Conservation (phyloP, 2,113 vertebrate genomes). For the Protobothrops flavoviridis region DNA sequence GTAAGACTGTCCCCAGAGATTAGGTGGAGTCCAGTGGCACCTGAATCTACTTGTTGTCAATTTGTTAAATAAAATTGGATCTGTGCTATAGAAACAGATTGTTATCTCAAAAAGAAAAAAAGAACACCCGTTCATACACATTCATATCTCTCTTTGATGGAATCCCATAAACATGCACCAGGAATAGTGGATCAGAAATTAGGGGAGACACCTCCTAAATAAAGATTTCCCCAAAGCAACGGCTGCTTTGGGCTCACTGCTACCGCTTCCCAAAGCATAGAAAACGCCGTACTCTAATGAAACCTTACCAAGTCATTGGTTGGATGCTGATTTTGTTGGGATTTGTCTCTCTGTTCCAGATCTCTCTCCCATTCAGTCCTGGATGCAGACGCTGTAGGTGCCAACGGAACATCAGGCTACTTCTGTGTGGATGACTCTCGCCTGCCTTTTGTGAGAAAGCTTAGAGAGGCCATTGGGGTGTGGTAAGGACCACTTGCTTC, state of each 20-base stretch:
- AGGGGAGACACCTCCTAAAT: background rate
- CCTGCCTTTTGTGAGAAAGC: conserved; percentile 76
- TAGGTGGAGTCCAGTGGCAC: background rate
- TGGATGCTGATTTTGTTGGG: background rate
- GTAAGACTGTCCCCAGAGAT: background rate
- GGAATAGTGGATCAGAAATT: background rate
- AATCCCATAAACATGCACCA: background rate
- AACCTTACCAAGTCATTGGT: background rate
- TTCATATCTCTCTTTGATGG: background rate
- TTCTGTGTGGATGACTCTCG: conserved; percentile 82
- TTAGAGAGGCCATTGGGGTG: conserved; percentile 79
- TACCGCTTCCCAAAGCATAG: background rate
- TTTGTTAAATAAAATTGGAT: background rate
- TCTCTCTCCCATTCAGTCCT: conserved; percentile 77
- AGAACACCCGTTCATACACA: background rate
- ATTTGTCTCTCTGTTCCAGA: conserved; percentile 60
- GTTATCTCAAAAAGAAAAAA: background rate
- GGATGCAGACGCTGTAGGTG: conserved; percentile 62
- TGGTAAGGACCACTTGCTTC: conserved; percentile 72
- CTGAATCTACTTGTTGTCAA: background rate
- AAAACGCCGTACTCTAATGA: background rate
- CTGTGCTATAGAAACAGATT: too few species aligned
- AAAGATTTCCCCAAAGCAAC: background rate
- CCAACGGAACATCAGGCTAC: conserved; percentile 77
- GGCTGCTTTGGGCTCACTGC: background rate